Evolutionary conservation across 2,888 invertebrate genomes (phyloP), one percentile per base, ranked within the genome.

Genomic region (Portevinia maculata): DNA sequence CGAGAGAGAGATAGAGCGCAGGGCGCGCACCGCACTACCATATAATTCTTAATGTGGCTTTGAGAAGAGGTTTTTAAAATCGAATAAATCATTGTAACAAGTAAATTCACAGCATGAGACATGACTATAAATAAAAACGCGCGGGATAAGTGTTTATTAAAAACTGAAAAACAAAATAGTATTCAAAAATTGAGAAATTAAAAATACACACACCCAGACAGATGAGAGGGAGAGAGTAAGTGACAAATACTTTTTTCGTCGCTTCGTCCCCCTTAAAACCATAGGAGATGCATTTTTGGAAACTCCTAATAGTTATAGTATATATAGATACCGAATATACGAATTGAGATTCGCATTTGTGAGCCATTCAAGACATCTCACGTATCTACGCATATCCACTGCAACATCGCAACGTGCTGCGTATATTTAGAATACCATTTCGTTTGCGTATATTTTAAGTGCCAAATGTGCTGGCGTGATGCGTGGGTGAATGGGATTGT

Each of bases 71-170:
- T 88, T 88, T 86, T 89, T 88, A 88, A 89, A 88, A 87, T 88
- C 87, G 87, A 88, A 89, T 90, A 89, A 89, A 89, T 90, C 89
- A 89, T 89, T 86, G 86, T 87, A 87, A 87, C 88, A 88, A 88
- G 87, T 87, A 86, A 86, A 87, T 86, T 87, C 89, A 88, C 89
- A 88, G 89, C 89, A 88, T 89, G 89, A 89, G 89, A 88, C 88
- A 89, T 87, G 88, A 86, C 89, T 89, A 88, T 88, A 89, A 88
- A 88, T 88, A 88, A 86, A 84, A 76, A 70, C 70, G 19, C 55
- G 75, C 79, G 69, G 69, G 69, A 70, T 74, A 65, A 60, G 60
- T 41, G 55, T 41, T 55, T 13, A 37, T n/a, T 17, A 52, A 59
- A 46, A 28, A 21, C 13, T 57, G 48, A 52, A 67, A 76, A 30